Evolutionary conservation across 2,888 invertebrate genomes (phyloP).

Genomic region (Xylophagus ater): DNA sequence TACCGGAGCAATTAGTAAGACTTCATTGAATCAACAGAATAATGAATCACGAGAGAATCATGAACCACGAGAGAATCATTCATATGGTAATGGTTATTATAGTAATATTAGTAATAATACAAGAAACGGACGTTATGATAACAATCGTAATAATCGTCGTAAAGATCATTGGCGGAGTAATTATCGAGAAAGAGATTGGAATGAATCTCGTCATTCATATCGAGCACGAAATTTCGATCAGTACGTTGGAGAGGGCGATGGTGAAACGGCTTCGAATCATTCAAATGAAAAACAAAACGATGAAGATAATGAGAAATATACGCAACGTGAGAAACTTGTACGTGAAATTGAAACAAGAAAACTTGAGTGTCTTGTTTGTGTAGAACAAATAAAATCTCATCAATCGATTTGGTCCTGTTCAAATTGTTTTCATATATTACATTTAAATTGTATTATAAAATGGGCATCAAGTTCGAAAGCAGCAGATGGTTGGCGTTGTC

Average conservation of each 20-base stretch:
- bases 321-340: constrained; percentile 72
- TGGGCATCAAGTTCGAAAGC: constrained; percentile 81
- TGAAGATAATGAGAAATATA: constrained; percentile 42
- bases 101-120: too few species aligned
- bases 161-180: constrained; percentile 30
- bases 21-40: background rate
- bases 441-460: constrained; percentile 77
- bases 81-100: background rate
- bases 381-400: constrained; percentile 67
- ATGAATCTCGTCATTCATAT: too few species aligned
- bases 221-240: background rate
- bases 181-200: background rate
- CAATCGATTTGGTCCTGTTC: constrained; percentile 84
- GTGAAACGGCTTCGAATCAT: constrained; percentile 1
- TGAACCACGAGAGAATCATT: background rate
- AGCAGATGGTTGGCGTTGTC: constrained; percentile 87
- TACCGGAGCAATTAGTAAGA: background rate
- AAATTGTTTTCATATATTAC: constrained; percentile 87
- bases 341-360: constrained; percentile 71
- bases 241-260: background rate
- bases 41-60: background rate
- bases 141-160: constrained; percentile 33
- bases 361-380: constrained; percentile 91
- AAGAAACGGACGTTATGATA: constrained; percentile 26
- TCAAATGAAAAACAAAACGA: too few species aligned